These are phyloP conservation scores for Matsumyia berberina DNA, from an alignment of 2,888 invertebrate genomes.

Conservation along the genomic window DNA sequence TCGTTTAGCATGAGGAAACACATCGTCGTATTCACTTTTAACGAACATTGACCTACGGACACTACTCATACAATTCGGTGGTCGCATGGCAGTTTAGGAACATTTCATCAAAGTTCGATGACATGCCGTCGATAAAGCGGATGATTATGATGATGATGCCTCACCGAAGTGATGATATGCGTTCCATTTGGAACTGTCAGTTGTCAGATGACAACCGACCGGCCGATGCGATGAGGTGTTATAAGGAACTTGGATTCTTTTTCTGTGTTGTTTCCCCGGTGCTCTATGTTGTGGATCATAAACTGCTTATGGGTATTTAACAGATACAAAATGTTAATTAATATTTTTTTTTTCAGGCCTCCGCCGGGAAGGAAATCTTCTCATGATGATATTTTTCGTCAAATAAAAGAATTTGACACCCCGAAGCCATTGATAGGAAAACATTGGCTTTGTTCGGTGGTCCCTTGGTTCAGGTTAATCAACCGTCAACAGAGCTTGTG, in stretches of 20 bases:
- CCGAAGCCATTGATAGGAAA: constrained; percentile 7
- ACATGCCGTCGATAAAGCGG: constrained; percentile 22
- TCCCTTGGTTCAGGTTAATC: constrained; percentile 25
- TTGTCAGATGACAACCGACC: constrained; percentile 21
- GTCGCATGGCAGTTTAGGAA: constrained; percentile 25
- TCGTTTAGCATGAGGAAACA: constrained; percentile 68
- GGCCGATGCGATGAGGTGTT: too few species aligned
- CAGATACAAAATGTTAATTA: constrained; percentile 49
- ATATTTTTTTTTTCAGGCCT: constrained; percentile 1
- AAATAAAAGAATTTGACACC: constrained; percentile 43
- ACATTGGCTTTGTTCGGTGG: constrained; percentile 40
- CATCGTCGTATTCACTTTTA: constrained; percentile 74
- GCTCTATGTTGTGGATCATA: constrained; percentile 27
- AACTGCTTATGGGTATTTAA: constrained; percentile 42
- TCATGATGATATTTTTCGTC: constrained; percentile 9
- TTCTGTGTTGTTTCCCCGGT: background rate
- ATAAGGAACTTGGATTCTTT: constrained; percentile 24
- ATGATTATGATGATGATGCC: constrained; percentile 38
- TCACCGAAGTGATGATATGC: constrained; percentile 33
- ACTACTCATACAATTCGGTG: constrained; percentile 49
- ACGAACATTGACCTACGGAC: constrained; percentile 56
- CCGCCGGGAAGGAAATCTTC: constrained; percentile 7
- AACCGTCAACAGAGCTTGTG: constrained; percentile 42
- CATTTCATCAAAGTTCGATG: constrained; percentile 68
- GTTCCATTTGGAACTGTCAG: constrained; percentile 29